phyloP scores from a whole-genome alignment of 1,140 invertebrate genomes.

The Drosophila sturtevanti region DNA sequence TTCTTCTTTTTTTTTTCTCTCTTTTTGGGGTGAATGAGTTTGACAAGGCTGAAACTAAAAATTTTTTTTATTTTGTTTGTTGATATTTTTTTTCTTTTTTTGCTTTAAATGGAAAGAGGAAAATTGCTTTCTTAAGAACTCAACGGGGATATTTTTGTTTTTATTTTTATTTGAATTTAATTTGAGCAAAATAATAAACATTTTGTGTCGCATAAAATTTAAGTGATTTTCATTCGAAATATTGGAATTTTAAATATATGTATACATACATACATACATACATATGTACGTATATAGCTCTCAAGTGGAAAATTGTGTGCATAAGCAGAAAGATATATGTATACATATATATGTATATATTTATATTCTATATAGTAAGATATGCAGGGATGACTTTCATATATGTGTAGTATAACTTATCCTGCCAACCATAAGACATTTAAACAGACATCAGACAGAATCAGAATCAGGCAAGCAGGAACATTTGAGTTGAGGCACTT shows the following conservation, averaged over 20 bases:
- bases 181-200: constrained; percentile 38
- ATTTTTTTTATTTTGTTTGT: neutral
- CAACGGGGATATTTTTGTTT: neutral
- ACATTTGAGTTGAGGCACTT: constrained; percentile 7
- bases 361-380: constrained; percentile 27
- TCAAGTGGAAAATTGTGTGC: neutral
- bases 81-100: neutral
- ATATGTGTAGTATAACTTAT: neutral
- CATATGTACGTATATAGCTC: neutral
- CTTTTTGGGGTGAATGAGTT: constrained; percentile 4
- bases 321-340: neutral
- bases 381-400: constrained; percentile 14
- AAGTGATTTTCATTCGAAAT: neutral
- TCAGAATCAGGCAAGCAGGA: constrained; percentile 19
- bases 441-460: neutral
- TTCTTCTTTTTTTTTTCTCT: too few species aligned
- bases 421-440: constrained; percentile 6
- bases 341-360: constrained; percentile 6
- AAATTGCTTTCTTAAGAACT: neutral
- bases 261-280: too few species aligned
- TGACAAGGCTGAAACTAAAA: constrained; percentile 4
- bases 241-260: neutral
- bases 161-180: neutral
- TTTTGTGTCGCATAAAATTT: constrained; percentile 16
- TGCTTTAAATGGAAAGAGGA: neutral